These are phyloP conservation scores for Anniella stebbinsi DNA, from an alignment of 2,797 vertebrate species.

Conservation along the genomic window DNA sequence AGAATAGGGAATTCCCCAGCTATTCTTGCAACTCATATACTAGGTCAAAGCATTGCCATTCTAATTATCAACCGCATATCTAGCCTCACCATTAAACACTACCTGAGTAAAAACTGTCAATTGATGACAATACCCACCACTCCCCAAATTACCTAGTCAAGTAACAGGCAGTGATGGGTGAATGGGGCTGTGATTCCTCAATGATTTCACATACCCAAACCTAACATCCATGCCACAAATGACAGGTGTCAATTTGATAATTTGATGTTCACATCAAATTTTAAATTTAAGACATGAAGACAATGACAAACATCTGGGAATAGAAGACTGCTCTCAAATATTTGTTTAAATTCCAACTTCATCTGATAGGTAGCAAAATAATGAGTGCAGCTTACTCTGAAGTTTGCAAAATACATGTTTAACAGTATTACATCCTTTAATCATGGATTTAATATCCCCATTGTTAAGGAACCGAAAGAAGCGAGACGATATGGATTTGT, in stretches of 20 bases:
- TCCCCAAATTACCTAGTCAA: background rate
- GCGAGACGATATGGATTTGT: background rate
- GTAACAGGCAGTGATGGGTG: background rate
- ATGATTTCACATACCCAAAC: background rate
- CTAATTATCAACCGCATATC: background rate
- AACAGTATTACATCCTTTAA: background rate
- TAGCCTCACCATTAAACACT: background rate
- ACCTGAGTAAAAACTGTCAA: no score
- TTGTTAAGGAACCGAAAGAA: background rate
- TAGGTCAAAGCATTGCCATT: background rate
- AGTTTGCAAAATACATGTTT: background rate
- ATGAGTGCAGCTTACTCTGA: background rate
- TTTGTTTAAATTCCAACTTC: background rate
- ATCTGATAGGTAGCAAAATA: background rate
- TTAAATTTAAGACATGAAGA: background rate
- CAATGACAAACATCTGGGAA: background rate
- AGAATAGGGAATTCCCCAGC: background rate
- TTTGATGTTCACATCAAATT: background rate
- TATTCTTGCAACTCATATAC: background rate
- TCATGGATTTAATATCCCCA: background rate
- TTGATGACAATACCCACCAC: background rate
- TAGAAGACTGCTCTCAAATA: background rate
- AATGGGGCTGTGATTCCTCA: background rate
- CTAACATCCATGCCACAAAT: background rate
- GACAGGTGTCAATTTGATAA: background rate